Evolutionary conservation across 2,113 vertebrate genomes (phyloP).

Genomic region (Phyllostomus hastatus): DNA sequence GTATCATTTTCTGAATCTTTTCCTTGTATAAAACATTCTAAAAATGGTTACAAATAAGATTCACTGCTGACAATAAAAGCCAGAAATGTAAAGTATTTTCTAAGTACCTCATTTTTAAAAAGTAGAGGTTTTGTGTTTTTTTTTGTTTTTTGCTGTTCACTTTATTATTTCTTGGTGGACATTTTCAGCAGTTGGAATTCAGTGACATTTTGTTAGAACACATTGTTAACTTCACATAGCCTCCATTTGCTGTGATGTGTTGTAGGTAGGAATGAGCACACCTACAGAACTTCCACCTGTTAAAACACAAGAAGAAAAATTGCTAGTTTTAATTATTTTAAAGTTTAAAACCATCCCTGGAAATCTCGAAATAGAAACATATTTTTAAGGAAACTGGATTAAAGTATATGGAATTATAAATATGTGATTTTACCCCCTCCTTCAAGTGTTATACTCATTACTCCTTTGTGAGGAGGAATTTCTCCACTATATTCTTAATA

Average conservation of each 20-base stretch:
- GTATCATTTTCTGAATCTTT: background rate
- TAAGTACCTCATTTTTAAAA: background rate
- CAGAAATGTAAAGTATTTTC: background rate
- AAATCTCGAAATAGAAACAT: background rate
- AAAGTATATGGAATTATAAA: background rate
- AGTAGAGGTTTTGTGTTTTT: background rate
- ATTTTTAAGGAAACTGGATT: background rate
- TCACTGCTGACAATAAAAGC: background rate
- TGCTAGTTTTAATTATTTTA: conserved; percentile 49
- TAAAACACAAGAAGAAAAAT: conserved; percentile 24
- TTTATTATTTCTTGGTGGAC: conserved; percentile 25
- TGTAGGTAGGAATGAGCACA: conserved; percentile 39
- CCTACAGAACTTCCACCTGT: conserved; percentile 32
- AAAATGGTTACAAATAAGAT: background rate
- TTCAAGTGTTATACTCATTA: background rate
- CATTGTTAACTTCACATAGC: conserved; percentile 44
- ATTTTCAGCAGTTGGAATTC: conserved; percentile 27
- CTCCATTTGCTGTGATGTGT: conserved; percentile 50
- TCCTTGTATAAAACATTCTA: background rate
- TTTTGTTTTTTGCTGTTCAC: background rate
- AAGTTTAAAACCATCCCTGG: conserved; percentile 15
- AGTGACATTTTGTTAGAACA: conserved; percentile 45
- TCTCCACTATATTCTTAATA: background rate
- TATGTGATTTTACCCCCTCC: background rate
- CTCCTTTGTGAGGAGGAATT: background rate